Percentiles rank a stretch among this genome's conserved stretches.
These are phyloP conservation scores for Littorina saxatilis DNA, from an alignment of 1,140 invertebrate species.

Conservation along the genomic window DNA sequence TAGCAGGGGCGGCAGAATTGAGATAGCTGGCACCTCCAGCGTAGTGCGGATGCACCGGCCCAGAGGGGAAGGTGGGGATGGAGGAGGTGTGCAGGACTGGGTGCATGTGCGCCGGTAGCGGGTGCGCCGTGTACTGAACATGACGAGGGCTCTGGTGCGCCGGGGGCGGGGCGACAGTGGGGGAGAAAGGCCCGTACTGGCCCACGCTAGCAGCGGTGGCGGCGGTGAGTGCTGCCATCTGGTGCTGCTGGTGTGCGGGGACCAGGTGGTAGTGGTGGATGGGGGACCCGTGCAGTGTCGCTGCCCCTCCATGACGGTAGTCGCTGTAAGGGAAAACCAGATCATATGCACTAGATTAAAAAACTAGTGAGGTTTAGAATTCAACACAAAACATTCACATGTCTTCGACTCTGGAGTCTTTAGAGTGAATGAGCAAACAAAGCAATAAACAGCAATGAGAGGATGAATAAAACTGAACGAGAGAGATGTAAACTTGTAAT, in stretches of 20 bases:
- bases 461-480: too few relatives aligned
- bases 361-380: too few relatives aligned
- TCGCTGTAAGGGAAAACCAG: slow-evolving; percentile 55
- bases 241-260: slow-evolving; percentile 70
- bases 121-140: slow-evolving; percentile 84
- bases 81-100: slow-evolving; percentile 79
- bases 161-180: slow-evolving; percentile 86
- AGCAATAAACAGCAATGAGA: too few relatives aligned
- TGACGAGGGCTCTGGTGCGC: slow-evolving; percentile 90
- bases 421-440: too few relatives aligned
- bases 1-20: slow-evolving; percentile 53
- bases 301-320: slow-evolving; percentile 58
- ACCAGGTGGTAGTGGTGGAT: slow-evolving; percentile 71
- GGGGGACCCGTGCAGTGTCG: slow-evolving; percentile 64
- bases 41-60: slow-evolving; percentile 75
- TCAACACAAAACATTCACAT: too few relatives aligned
- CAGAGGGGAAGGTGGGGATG: slow-evolving; percentile 66
- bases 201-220: slow-evolving; percentile 54
- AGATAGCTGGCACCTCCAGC: slow-evolving; percentile 55
- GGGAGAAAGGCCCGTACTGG: slow-evolving; percentile 75
- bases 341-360: background rate
- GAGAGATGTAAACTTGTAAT: too few relatives aligned
- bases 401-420: too few relatives aligned
- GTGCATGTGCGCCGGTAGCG: slow-evolving; percentile 90
- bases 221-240: slow-evolving; percentile 57